These are phyloP conservation scores for Euzetes globulus DNA, from an alignment of 2,888 invertebrate species.

Conservation along the genomic window DNA sequence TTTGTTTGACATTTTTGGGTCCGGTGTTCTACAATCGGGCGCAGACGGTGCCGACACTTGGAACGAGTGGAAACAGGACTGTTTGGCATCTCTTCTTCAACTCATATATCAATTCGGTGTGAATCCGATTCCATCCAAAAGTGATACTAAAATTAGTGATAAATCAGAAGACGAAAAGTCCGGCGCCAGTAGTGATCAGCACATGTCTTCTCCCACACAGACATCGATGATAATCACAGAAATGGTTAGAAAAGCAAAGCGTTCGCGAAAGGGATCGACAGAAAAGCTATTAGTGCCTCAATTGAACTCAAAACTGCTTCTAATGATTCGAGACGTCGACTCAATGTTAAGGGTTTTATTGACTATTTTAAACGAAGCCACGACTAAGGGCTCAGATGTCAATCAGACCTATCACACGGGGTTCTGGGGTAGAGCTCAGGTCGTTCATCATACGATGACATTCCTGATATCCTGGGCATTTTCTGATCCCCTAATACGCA, in stretches of 20 bases:
- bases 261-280: constrained; percentile 50
- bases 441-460: constrained; percentile 85
- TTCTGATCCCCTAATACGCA: constrained; percentile 69
- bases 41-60: constrained; percentile 56
- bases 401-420: constrained; percentile 76
- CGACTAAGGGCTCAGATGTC: constrained; percentile 62
- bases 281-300: constrained; percentile 64
- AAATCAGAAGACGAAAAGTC: constrained; percentile 41
- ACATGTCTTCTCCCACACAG: background rate
- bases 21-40: constrained; percentile 63
- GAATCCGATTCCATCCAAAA: constrained; percentile 43
- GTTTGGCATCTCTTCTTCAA: constrained; percentile 75
- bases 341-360: constrained; percentile 73
- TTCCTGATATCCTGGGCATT: constrained; percentile 87
- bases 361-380: constrained; percentile 77
- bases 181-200: background rate
- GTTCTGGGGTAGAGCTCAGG: constrained; percentile 84
- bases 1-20: constrained; percentile 84
- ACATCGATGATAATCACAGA: constrained; percentile 37
- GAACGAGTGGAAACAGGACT: constrained; percentile 80
- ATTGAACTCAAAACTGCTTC: constrained; percentile 61
- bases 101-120: constrained; percentile 79
- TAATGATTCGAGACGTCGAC: constrained; percentile 71
- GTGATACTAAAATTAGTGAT: background rate
- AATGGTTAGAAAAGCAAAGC: constrained; percentile 40